Evolutionary conservation across 2,888 invertebrate genomes (phyloP).

Genomic region (Tromatobia lineatoria): DNA sequence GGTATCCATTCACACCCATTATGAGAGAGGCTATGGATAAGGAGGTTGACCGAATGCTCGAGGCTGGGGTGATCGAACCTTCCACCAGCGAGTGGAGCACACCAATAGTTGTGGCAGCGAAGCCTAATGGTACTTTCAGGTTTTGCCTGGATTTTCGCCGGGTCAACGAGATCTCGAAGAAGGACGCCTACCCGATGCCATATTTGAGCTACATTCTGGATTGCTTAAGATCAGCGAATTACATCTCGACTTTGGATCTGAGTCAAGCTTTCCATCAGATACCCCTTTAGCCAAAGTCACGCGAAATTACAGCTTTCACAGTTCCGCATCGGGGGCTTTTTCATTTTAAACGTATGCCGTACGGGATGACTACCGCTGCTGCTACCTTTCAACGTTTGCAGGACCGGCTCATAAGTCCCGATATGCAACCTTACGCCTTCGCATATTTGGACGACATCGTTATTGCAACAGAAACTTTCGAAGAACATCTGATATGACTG

Average conservation of each 20-base stretch:
- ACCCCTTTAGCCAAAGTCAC: constrained; percentile 43
- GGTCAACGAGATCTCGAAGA: constrained; percentile 76
- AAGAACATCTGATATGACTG: constrained; percentile 51
- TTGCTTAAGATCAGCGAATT: too few species aligned
- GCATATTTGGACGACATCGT: constrained; percentile 65
- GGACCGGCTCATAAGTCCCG: constrained; percentile 56
- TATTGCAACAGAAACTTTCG: constrained; percentile 55
- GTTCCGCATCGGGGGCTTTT: constrained; percentile 55
- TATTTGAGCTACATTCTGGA: too few species aligned
- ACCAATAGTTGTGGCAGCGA: constrained; percentile 73
- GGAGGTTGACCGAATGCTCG: not conserved
- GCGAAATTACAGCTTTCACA: constrained; percentile 65
- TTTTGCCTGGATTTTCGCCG: constrained; percentile 76
- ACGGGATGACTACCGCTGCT: constrained; percentile 62
- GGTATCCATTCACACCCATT: not conserved
- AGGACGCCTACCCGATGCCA: too few species aligned
- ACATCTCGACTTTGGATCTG: too few species aligned
- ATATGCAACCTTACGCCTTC: constrained; percentile 50
- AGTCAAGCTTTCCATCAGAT: constrained; percentile 69
- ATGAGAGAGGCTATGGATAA: not conserved
- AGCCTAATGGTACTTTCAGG: constrained; percentile 73
- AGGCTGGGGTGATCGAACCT: too few species aligned
- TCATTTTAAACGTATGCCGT: constrained; percentile 64
- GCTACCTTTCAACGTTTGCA: constrained; percentile 64
- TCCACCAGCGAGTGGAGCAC: constrained; percentile 69